Base-by-base conservation (phyloP, 2,797 vertebrate genomes). In the Eurystomus glaucurus region DNA sequence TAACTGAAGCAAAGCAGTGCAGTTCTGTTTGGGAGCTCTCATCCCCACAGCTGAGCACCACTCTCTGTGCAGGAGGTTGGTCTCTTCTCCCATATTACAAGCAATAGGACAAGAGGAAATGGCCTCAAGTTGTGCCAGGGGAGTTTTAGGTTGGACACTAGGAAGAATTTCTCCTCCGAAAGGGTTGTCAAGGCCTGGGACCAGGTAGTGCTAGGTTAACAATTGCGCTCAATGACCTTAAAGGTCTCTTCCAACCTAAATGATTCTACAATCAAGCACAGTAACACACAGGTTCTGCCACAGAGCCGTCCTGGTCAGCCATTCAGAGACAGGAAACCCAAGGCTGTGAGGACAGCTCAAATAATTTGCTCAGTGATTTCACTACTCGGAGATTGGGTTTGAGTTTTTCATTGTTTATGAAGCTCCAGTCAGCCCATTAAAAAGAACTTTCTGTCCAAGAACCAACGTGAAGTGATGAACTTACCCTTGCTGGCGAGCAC, bases 231-330 rank as follows among this genome's bases (percentile, higher is more conserved):
- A 19, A 29, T 54, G 29, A 52, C 29, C 51, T 31, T 52, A 52
- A 29, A 52, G 28, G 52, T 54, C 29, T 54, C 52, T 54, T 54
- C 52, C 52, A 7, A 17, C 52, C 17, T 6, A 17, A 54, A 31
- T 54, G 52, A 29, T 54, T 54, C 52, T 54, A 31, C 18, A 16
- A 29, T 4, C 3, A 1, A 14, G 20, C n/a, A 14, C 37, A 26
- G 37, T 2, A 21, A 17, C 7, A 2, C 0, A 1, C 14, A 3
- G 22, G 31, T n/a, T 39, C 20, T n/a, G 46, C 31, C 26, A 17
- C 2, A 0, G 48, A 54, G 33, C 23, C 9, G 35, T 37, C 35
- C 26, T 11, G 22, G n/a, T 3, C 5, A 0, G 16, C 10, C 17
- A 43, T n/a, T 50, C 28, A 1, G 31, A 20, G 51, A 13, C 2